Base-by-base conservation (phyloP, 2,113 vertebrate genomes). In the Podiceps cristatus region DNA sequence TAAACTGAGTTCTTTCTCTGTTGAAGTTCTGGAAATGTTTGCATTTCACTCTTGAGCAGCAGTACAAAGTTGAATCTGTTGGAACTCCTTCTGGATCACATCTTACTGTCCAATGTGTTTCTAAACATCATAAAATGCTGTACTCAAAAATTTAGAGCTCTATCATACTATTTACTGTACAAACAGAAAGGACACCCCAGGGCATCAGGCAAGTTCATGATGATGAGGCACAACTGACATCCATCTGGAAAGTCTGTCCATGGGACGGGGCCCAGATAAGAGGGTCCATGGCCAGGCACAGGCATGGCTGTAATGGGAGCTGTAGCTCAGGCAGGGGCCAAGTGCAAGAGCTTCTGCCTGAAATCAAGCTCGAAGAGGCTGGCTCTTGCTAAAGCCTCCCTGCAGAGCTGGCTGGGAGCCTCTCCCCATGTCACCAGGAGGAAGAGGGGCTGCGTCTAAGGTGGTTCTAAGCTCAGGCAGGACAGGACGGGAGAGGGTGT, bases 241-340 rank as follows among this genome's bases (percentile, higher is more conserved):
- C 8, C 10, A 49, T 4, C 2, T 49, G 18, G 5, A 75, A 74
- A 35, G 3, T 18, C 31, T 55, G 18, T 40, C 58, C 0, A 0
- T 45, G 58, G 2, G 49, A 11, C n/a, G 19, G 23, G 33, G 15
- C 8, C 19, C 49, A 83, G 22, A n/a, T 13, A 18, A 53, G 27
- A 55, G 6, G 7, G 12, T 59, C 13, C 24, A 8, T 2, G 4
- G 35, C 16, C 10, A 69, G 55, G 13, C 60, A 58, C 7, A 35
- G 31, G 17, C 31, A 71, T n/a, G 31, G 4, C 23, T 71, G 0
- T 27, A 19, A 44, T 13, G 13, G 35, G 25, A 75, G 7, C 45
- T n/a, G 25, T 52, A 58, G 29, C n/a, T 67, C 20, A 37, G 37
- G 22, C 11, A 88, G 28, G 14, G 29, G 15, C 9, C 29, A 52